Evolutionary conservation across 2,888 invertebrate species (phyloP).

Genomic region (Pseudococcus viburni): DNA sequence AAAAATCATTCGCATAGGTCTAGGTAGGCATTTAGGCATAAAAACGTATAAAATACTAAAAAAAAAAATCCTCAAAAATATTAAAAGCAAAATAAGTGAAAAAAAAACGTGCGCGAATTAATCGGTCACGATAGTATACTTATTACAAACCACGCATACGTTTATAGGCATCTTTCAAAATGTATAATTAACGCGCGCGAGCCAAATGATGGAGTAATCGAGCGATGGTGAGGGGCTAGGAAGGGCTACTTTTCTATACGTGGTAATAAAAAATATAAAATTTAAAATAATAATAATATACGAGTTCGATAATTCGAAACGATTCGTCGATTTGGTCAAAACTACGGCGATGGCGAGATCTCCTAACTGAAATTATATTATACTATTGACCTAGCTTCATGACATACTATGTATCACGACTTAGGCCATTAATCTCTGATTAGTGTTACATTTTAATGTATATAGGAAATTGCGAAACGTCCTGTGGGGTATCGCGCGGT

Average conservation of each 20-base stretch:
- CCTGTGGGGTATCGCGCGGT: slow-evolving; percentile 39
- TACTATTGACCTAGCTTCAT: slow-evolving; percentile 31
- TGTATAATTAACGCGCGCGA: not conserved
- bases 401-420: slow-evolving; percentile 31
- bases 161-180: not conserved
- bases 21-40: not conserved
- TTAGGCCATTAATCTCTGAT: slow-evolving; percentile 17
- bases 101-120: not conserved
- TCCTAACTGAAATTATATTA: not conserved
- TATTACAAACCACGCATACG: too few species aligned
- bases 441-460: slow-evolving; percentile 35
- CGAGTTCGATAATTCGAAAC: not conserved
- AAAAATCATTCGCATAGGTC: too few species aligned
- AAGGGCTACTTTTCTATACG: not conserved
- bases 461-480: slow-evolving; percentile 42
- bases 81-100: not conserved
- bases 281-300: not conserved
- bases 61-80: slow-evolving; percentile 5
- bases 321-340: not conserved
- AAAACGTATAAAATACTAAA: not conserved
- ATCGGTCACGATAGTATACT: slow-evolving; percentile 1
- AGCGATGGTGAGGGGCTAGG: not conserved
- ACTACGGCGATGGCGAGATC: not conserved
- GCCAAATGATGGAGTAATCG: not conserved
- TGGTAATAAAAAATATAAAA: not conserved